Percentiles rank a stretch among this genome's conserved stretches.
These are phyloP conservation scores for Haemorhous mexicanus DNA, from an alignment of 2,113 vertebrate species.

Conservation along the genomic window DNA sequence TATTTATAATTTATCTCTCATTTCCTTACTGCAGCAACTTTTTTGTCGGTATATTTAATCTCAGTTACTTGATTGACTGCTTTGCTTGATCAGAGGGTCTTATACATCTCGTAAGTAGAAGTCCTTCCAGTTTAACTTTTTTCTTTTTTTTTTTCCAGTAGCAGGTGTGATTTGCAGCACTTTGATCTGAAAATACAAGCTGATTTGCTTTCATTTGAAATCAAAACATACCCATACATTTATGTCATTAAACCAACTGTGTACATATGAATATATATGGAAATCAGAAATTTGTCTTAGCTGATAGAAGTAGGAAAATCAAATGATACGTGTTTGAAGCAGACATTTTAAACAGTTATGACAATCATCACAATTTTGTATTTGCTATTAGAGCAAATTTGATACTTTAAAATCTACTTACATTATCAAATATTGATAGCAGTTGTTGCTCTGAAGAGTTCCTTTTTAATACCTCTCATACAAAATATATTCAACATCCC, in stretches of 20 bases:
- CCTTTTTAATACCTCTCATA: neutral
- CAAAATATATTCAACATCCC: neutral
- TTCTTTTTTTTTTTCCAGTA: neutral
- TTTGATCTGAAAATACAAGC: neutral
- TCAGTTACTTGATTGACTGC: neutral
- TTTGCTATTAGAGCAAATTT: neutral
- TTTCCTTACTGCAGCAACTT: neutral
- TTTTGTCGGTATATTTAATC: neutral
- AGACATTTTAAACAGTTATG: neutral
- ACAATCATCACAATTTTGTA: neutral
- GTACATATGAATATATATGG: neutral
- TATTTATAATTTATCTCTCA: neutral
- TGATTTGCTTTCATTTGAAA: neutral
- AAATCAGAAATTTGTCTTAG: neutral
- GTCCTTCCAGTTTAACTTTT: neutral
- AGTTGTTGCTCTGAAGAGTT: neutral
- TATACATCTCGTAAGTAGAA: neutral
- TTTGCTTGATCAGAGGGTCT: neutral
- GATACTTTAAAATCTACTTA: neutral
- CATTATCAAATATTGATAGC: neutral
- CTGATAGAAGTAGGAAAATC: neutral
- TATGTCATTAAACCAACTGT: neutral
- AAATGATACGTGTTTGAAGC: neutral
- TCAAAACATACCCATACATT: neutral
- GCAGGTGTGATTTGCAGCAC: neutral